These are phyloP conservation scores for Conchocele bisecta DNA, from an alignment of 2,888 invertebrate species.

Conservation along the genomic window DNA sequence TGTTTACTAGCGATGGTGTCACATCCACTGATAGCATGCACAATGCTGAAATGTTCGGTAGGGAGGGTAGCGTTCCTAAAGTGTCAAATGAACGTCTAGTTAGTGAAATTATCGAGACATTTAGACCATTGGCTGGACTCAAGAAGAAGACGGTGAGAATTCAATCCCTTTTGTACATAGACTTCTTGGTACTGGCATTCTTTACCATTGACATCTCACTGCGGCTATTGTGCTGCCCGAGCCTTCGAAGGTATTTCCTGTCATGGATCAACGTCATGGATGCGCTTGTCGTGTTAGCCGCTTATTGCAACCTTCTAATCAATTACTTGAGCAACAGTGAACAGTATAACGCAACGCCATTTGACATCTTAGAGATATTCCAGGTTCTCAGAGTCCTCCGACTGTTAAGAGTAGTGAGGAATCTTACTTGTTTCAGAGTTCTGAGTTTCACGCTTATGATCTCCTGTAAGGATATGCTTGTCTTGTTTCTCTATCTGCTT, in stretches of 20 bases:
- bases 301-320: constrained; percentile 47
- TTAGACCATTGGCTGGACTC: constrained; percentile 39
- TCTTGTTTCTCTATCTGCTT: constrained; percentile 55
- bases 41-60: too few relatives aligned
- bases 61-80: too few relatives aligned
- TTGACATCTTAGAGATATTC: constrained; percentile 52
- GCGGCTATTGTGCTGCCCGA: constrained; percentile 52
- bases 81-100: constrained; percentile 16
- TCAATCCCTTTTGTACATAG: constrained; percentile 36
- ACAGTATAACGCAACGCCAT: constrained; percentile 32
- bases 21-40: too few relatives aligned
- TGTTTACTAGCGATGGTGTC: too few relatives aligned
- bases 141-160: constrained; percentile 51
- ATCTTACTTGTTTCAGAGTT: constrained; percentile 59
- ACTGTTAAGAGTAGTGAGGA: constrained; percentile 52
- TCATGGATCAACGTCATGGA: constrained; percentile 55
- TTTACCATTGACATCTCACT: constrained; percentile 55
- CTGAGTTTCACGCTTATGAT: constrained; percentile 53
- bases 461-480: constrained; percentile 51
- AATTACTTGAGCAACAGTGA: constrained; percentile 44
- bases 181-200: constrained; percentile 45
- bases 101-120: constrained; percentile 25
- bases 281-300: constrained; percentile 49
- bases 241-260: constrained; percentile 44
- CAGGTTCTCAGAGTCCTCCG: constrained; percentile 59